These are phyloP conservation scores for Malacoraja senta DNA, from an alignment of 2,797 vertebrate species.

Conservation along the genomic window DNA sequence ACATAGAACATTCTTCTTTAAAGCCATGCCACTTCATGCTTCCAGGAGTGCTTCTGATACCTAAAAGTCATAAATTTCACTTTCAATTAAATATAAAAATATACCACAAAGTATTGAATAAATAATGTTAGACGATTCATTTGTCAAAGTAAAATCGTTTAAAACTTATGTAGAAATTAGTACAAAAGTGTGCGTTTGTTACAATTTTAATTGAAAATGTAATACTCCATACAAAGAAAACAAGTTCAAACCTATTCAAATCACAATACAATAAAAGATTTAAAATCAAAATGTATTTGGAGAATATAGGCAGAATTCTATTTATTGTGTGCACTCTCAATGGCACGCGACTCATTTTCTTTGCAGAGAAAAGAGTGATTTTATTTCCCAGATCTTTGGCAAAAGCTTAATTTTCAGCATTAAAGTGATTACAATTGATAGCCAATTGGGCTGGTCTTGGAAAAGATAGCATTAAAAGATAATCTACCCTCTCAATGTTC, in stretches of 20 bases:
- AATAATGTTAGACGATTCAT: neutral
- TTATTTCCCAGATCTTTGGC: neutral
- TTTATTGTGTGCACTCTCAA: neutral
- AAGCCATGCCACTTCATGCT: neutral
- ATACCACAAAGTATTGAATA: neutral
- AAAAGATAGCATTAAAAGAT: neutral
- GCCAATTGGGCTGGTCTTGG: neutral
- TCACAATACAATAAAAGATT: neutral
- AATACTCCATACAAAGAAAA: neutral
- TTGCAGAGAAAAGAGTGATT: neutral
- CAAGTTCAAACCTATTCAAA: conserved; percentile 3
- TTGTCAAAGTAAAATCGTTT: neutral
- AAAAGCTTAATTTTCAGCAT: neutral
- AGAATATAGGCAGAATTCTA: conserved; percentile 11
- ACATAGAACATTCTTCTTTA: neutral
- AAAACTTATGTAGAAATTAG: neutral
- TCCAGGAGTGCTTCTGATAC: neutral
- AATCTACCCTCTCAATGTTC: neutral
- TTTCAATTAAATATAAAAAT: conserved; percentile 1
- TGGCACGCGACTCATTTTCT: neutral
- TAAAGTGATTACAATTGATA: neutral
- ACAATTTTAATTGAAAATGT: conserved; percentile 22
- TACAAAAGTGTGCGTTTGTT: conserved; percentile 5
- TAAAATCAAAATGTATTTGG: neutral
- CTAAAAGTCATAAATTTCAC: conserved; percentile 30